phyloP scores from a whole-genome alignment of 2,797 vertebrate species.

The Alauda arvensis region DNA sequence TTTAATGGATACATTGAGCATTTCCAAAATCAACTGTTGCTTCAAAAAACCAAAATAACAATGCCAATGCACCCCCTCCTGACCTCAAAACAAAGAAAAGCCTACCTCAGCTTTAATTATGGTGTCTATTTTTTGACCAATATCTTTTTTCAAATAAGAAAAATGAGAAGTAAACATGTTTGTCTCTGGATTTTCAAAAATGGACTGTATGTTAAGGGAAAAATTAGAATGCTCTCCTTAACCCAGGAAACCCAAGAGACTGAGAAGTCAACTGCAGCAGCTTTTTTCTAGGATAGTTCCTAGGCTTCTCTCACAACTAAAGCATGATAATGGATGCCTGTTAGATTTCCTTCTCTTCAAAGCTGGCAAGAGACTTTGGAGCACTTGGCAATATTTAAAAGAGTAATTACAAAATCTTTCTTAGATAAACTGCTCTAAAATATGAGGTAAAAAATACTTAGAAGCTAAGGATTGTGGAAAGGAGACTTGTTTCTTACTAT shows the following conservation, averaged over 20 bases:
- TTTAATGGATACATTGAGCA: background rate
- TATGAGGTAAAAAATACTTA: background rate
- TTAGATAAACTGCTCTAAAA: background rate
- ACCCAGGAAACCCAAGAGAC: background rate
- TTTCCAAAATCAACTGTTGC: background rate
- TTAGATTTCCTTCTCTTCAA: background rate
- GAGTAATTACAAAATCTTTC: background rate
- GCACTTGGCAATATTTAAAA: background rate
- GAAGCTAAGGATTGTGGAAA: background rate
- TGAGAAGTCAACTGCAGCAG: background rate
- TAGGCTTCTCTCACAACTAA: background rate
- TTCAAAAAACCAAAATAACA: background rate
- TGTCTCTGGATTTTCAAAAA: background rate
- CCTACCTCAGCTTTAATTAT: background rate
- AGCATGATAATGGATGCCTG: background rate
- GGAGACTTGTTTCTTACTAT: background rate
- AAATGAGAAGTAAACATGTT: background rate
- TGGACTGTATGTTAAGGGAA: background rate
- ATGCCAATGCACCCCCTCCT: accelerated
- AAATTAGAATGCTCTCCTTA: background rate
- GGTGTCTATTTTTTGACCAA: background rate
- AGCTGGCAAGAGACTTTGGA: background rate
- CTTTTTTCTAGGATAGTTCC: background rate
- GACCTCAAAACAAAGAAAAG: background rate
- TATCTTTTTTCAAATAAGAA: background rate